phyloP scores from a whole-genome alignment of 2,888 invertebrate species.

The Agapostemon virescens region DNA sequence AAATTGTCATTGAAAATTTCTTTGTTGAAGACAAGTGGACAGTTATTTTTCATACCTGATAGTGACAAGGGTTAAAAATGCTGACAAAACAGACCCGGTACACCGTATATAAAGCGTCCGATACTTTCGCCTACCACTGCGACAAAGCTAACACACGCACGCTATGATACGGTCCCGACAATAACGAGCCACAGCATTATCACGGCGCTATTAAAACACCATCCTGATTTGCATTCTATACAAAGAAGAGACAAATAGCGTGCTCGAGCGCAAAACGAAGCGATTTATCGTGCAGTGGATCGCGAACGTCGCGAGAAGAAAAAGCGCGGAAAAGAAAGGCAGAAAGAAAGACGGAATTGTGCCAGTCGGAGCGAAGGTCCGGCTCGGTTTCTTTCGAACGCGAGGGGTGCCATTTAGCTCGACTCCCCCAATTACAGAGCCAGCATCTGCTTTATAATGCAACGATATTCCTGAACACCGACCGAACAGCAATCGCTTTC shows the following conservation, averaged over 20 bases:
- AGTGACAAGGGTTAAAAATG: no score
- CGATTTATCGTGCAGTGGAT: slow-evolving; percentile 8
- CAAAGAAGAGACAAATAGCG: slow-evolving; percentile 10
- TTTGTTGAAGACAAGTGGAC: no score
- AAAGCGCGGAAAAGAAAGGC: not conserved
- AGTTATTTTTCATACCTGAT: no score
- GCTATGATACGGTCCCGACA: not conserved
- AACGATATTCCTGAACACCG: slow-evolving; percentile 46
- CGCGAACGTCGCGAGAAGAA: not conserved
- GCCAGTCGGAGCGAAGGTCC: slow-evolving; percentile 31
- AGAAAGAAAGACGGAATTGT: slow-evolving; percentile 18
- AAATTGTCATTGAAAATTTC: no score
- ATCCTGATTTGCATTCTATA: not conserved
- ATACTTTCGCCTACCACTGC: no score
- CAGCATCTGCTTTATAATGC: slow-evolving; percentile 35
- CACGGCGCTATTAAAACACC: not conserved
- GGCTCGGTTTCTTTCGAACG: slow-evolving; percentile 22
- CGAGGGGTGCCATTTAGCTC: slow-evolving; percentile 26
- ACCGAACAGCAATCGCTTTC: slow-evolving; percentile 46
- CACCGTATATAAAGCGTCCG: no score
- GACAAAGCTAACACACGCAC: not conserved
- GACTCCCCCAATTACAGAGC: slow-evolving; percentile 27
- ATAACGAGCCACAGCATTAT: not conserved
- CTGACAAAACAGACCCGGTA: no score
- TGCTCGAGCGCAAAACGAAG: not conserved